These are phyloP conservation scores for Myotis yumanensis DNA, from an alignment of 2,113 vertebrate genomes.

Conservation along the genomic window DNA sequence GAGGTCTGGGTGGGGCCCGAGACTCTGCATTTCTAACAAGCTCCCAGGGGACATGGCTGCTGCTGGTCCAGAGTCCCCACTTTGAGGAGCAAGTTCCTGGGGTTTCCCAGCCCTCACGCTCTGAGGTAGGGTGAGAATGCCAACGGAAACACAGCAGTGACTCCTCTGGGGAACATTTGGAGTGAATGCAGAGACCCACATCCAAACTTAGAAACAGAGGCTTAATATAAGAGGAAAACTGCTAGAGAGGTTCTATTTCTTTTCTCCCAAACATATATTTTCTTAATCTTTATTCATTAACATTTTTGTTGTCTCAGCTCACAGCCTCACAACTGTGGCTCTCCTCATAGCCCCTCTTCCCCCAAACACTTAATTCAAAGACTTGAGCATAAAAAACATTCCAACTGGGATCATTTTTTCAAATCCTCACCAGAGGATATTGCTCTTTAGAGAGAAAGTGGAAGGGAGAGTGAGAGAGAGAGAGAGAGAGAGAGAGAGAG, in stretches of 20 bases:
- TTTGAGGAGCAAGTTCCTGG: neutral
- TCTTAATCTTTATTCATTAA: neutral
- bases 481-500: no score
- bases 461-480: no score
- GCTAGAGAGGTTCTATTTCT: neutral
- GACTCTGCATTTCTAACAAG: neutral
- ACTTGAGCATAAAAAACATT: neutral
- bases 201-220: neutral
- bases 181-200: neutral
- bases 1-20: neutral
- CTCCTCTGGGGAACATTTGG: neutral
- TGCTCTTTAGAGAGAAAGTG: no score
- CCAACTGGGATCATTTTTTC: neutral
- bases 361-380: neutral
- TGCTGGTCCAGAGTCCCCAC: neutral
- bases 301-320: neutral
- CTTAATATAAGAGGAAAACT: neutral
- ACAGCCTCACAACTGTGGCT: neutral
- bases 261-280: neutral
- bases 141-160: neutral
- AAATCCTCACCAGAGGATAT: no score
- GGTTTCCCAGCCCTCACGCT: neutral
- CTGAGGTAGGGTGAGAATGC: neutral
- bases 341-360: fast-evolving
- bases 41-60: neutral